phyloP scores from a whole-genome alignment of 2,888 invertebrate genomes.

The Norana najaformis region DNA sequence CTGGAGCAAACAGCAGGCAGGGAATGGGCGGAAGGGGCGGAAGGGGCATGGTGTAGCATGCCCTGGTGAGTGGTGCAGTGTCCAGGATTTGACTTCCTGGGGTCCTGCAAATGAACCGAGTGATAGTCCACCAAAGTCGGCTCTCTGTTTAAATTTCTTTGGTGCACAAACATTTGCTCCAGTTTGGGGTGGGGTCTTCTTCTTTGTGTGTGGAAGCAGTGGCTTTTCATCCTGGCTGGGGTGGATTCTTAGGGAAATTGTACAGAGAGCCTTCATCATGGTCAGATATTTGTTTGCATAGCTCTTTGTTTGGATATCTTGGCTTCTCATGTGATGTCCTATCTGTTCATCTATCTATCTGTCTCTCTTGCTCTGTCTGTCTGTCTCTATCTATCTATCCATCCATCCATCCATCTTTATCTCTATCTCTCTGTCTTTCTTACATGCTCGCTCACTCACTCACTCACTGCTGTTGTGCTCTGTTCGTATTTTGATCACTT shows the following conservation, averaged over 20 bases:
- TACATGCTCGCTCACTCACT: no score
- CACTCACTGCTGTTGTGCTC: background rate
- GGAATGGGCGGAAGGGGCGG: background rate
- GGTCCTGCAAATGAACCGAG: background rate
- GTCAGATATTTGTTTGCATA: background rate
- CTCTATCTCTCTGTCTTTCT: background rate
- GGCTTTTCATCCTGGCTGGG: background rate
- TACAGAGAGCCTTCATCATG: background rate
- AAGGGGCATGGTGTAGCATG: background rate
- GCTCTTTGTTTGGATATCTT: background rate
- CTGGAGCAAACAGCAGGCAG: no score
- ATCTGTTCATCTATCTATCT: background rate
- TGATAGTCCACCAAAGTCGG: background rate
- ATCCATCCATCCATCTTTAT: background rate
- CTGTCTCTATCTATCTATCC: background rate
- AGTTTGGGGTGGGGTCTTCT: background rate
- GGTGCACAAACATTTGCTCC: background rate
- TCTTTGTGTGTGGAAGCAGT: constrained; percentile 16
- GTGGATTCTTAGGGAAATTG: background rate
- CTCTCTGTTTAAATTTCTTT: background rate
- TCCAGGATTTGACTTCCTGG: background rate
- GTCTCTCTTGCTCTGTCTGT: background rate
- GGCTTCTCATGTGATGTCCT: background rate
- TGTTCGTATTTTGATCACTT: background rate
- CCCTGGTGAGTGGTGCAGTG: background rate